phyloP scores from a whole-genome alignment of 1,140 invertebrate species.

The Heliconius hewitsoni region DNA sequence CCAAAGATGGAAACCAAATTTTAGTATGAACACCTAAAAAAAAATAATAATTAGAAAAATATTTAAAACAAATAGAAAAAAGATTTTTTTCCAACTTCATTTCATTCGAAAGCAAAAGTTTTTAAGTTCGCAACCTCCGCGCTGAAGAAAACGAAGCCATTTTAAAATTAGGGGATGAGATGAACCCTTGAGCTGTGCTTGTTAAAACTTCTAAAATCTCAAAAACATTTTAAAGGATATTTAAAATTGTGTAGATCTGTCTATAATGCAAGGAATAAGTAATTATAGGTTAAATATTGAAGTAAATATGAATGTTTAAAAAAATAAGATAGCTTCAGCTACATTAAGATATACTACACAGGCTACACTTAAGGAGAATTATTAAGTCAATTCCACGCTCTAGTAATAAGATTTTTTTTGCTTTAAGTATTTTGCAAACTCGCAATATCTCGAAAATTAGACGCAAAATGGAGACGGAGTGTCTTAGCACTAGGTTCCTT shows the following conservation, averaged over 20 bases:
- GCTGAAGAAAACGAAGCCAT: slow-evolving; percentile 14
- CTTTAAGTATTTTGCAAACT: no score
- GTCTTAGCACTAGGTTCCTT: no score
- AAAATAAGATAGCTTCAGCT: no score
- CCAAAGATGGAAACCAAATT: no score
- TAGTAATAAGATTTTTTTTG: no score
- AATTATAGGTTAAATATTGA: neutral
- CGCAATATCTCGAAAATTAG: no score
- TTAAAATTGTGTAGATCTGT: slow-evolving; percentile 13
- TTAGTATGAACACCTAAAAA: no score
- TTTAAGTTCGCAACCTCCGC: neutral
- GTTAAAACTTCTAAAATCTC: slow-evolving; percentile 28
- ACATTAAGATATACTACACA: no score
- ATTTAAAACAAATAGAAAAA: neutral
- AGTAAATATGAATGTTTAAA: neutral
- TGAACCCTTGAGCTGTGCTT: slow-evolving; percentile 24
- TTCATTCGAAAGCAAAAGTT: slow-evolving; percentile 9
- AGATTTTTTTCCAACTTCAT: neutral
- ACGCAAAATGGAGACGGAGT: no score
- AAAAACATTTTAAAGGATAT: slow-evolving; percentile 19
- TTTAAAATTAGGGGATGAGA: slow-evolving; percentile 21
- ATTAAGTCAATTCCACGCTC: no score
- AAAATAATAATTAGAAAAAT: no score
- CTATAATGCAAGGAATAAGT: neutral
- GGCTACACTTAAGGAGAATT: no score